Evolutionary conservation across 2,888 invertebrate genomes (phyloP), one percentile per base, ranked within the genome.

Genomic region (Oeneis ivallda): DNA sequence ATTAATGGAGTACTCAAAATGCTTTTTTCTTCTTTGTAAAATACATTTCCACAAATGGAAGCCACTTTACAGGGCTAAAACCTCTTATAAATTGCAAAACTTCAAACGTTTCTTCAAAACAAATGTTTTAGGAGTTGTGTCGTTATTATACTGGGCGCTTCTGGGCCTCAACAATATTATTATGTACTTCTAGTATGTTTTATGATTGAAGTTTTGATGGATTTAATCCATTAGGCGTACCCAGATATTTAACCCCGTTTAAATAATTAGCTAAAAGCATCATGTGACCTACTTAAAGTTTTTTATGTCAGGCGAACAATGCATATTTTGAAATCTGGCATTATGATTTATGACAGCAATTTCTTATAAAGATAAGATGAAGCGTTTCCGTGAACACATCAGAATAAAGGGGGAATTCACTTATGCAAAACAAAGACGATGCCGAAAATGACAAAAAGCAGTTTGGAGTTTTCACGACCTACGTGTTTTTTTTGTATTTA

Each of bases 191-290:
- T 50, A 13, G 4, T 41, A 37, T 56, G 19, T 41, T 41, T 56
- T 41, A 56, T 26, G 41, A 13, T 41, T 56, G 13, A 56, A 56
- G 56, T 56, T 56, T 56, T 56, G 41, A 56, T 56, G 56, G 56
- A 56, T 19, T 56, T 41, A 17, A 17, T 56, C 56, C 56, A 56
- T 56, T 56, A 56, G 17, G 56, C 41, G 19, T 19, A 41, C 13
- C 2, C 41, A 39, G 19, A 60, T 37, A 60, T 49, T 60, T 37
- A 60, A 39, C 59, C 59, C 37, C 34, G 37, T 49, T 60, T 39
- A 10, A 7, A 17, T 47, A 60, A 49, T 60, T 37, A 47, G 17
- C 49, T 59, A 39, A 17, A 13, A 49, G 37, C 26, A n/a, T n/a
- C 17, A 15, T 4, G 19, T 49, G 49, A 39, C 49, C 59, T 39